Evolutionary conservation across 2,888 invertebrate genomes (phyloP), one percentile per base, ranked within the genome.

Genomic region (Ariolimax columbianus): DNA sequence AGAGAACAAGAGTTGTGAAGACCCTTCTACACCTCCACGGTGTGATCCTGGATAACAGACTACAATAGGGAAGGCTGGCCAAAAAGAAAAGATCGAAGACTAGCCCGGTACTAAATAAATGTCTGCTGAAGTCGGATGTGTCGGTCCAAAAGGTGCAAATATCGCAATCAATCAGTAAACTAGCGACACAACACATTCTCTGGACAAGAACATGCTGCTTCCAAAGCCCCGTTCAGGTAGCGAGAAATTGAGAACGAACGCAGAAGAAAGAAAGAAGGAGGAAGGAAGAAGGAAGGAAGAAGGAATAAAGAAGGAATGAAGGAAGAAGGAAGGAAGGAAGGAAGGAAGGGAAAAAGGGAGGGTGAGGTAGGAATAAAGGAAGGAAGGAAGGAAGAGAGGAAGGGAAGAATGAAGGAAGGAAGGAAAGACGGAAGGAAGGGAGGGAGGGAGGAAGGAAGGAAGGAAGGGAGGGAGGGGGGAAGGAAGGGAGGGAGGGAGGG

Each of bases 331-430:
- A 59, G 30, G 55, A 23, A 66, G 26, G 26, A 14, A 40, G 6
- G 14, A 40, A 40, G 68, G 66, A 19, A 68, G 70, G 63, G 55
- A 72, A 9, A 72, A n/a, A 70, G 66, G 36, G 72, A 73, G 33
- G 36, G 70, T 72, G 72, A 59, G 59, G 43, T 55, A 72, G 72
- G 40, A 38, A 63, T 26, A 55, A 40, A 73, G 40, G 43, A 40
- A 72, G 40, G 63, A 63, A 63, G 33, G 40, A 38, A 40, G 79
- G 43, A n/a, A 40, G 70, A 70, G 47, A 33, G 51, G 55, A 55
- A 36, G 70, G n/a, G 36, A 47, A n/a, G 36, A 38, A 26, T 17
- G 11, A 38, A 40, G 66, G 6, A 33, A 0, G 33, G 33, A 3
- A 33, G 47, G 19, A n/a, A 30, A 47, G 43, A 40, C 36, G 43